Evolutionary conservation across 1,140 invertebrate species (phyloP).

Genomic region (Monochamus saltuarius): DNA sequence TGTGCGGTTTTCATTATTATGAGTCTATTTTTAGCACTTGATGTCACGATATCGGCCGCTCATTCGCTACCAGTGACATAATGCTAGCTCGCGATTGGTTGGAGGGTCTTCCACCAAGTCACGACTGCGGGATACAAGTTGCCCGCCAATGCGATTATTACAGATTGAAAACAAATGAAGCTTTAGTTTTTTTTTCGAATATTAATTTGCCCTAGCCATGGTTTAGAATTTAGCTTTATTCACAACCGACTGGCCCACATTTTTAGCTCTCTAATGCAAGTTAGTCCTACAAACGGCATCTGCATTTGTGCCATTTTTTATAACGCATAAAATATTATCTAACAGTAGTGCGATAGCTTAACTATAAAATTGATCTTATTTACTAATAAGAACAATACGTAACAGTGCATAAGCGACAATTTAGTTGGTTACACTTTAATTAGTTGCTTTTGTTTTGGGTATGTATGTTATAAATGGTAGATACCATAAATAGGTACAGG

Average conservation of each 20-base stretch:
- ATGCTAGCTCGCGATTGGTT: slow-evolving; percentile 30
- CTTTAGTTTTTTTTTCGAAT: slow-evolving; percentile 19
- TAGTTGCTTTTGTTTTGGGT: not conserved
- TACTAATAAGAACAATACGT: not conserved
- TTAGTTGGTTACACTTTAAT: not conserved
- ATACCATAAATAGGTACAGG: too few relatives aligned
- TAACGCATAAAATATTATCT: not conserved
- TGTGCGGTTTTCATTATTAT: slow-evolving; percentile 42
- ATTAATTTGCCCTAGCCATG: slow-evolving; percentile 13
- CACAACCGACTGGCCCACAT: slow-evolving; percentile 6
- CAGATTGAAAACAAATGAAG: slow-evolving; percentile 30
- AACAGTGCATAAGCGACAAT: not conserved
- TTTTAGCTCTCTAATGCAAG: not conserved
- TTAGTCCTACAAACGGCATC: not conserved
- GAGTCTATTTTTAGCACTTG: slow-evolving; percentile 43
- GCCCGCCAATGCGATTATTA: slow-evolving; percentile 29
- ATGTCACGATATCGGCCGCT: slow-evolving; percentile 28
- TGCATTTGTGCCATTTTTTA: not conserved
- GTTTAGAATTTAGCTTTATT: not conserved
- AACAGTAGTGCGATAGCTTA: not conserved
- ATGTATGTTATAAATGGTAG: too few relatives aligned
- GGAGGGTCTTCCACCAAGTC: slow-evolving; percentile 20
- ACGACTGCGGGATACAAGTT: slow-evolving; percentile 29
- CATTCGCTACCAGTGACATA: slow-evolving; percentile 33
- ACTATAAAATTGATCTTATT: not conserved